Percentiles rank a stretch among this genome's conserved stretches.
Evolutionary conservation across 2,113 vertebrate genomes (phyloP).

Genomic region (Oreochromis tanganicae): DNA sequence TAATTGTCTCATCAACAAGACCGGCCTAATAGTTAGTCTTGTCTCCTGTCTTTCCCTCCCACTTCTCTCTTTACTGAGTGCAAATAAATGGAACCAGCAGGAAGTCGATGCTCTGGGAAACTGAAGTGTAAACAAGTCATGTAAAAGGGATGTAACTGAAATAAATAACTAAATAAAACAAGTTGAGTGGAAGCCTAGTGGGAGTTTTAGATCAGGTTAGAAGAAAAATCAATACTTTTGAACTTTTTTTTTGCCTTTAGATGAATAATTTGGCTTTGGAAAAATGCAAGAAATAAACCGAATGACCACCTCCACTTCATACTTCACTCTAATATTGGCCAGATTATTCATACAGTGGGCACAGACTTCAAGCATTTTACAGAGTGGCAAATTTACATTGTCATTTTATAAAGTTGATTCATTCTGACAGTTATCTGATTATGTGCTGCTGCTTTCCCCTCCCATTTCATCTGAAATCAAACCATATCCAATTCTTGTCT

Average conservation of each 20-base stretch:
- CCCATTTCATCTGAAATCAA: neutral
- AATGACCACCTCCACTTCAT: neutral
- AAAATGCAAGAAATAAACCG: neutral
- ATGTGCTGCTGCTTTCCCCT: neutral
- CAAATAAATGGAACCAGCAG: neutral
- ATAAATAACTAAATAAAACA: neutral
- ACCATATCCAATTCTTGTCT: neutral
- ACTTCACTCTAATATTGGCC: neutral
- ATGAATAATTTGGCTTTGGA: neutral
- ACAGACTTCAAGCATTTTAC: neutral
- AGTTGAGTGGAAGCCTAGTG: neutral
- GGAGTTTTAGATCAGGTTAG: neutral
- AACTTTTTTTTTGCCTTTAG: neutral
- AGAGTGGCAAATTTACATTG: neutral
- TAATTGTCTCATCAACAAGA: constrained; percentile 21
- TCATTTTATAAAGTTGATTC: neutral
- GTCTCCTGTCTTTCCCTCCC: neutral
- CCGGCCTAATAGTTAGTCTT: neutral
- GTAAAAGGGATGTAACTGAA: neutral
- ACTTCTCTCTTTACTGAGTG: neutral
- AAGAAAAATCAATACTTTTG: neutral
- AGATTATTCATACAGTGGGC: neutral
- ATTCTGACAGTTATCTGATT: neutral
- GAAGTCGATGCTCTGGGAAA: neutral
- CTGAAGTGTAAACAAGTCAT: neutral